A percentile compares a stretch with the other conserved stretches of the same genome.
These are phyloP conservation scores for Macrotus californicus DNA, from an alignment of 2,113 vertebrate species.

Conservation along the genomic window DNA sequence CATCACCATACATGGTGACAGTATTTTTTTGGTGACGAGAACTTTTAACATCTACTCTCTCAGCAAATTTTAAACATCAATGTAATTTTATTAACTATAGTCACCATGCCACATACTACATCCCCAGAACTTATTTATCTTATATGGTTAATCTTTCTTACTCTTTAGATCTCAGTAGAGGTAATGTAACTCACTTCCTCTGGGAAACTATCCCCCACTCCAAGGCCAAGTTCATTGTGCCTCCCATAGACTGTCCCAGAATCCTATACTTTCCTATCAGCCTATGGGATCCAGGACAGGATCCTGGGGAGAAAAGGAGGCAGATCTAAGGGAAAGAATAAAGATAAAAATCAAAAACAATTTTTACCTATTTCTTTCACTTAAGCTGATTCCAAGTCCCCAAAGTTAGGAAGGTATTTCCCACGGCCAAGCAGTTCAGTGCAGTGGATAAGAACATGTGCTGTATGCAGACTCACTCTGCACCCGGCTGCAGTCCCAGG, in stretches of 20 bases:
- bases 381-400: neutral
- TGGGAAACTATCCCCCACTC: neutral
- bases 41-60: neutral
- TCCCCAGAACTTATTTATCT: neutral
- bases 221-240: neutral
- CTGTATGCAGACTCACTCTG: constrained; percentile 99
- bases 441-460: neutral
- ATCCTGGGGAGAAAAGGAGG: neutral
- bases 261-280: neutral
- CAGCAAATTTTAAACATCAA: neutral
- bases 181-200: neutral
- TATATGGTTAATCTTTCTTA: neutral
- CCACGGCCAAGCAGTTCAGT: neutral
- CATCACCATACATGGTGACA: neutral
- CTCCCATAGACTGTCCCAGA: neutral
- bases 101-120: neutral
- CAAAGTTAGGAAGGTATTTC: neutral
- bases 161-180: neutral
- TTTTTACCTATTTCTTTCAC: neutral
- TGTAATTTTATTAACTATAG: neutral
- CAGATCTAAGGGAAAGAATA: neutral
- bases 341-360: neutral
- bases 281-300: neutral
- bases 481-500: constrained; percentile 84
- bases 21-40: neutral